phyloP scores from a whole-genome alignment of 2,113 vertebrate species.

The Excalfactoria chinensis region DNA sequence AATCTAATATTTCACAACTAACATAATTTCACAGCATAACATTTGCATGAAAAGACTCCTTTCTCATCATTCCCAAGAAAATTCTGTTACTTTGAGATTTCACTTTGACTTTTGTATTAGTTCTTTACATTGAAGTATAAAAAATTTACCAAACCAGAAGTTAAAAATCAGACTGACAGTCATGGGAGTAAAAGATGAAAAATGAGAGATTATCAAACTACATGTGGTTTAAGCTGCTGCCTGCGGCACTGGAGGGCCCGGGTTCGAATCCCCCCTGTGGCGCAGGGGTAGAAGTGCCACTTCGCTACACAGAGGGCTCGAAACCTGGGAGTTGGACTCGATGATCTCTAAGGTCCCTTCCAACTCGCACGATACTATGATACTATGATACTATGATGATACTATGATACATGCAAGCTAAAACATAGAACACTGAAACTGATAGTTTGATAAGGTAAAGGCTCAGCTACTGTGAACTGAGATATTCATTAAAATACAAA shows the following conservation, averaged over 20 bases:
- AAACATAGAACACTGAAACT: background rate
- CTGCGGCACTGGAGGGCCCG: no score
- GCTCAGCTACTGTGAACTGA: background rate
- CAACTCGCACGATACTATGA: no score
- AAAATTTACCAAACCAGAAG: background rate
- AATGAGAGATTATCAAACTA: background rate
- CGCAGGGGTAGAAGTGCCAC: no score
- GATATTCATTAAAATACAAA: background rate
- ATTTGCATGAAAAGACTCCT: background rate
- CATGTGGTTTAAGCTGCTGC: no score
- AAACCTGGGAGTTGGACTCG: no score
- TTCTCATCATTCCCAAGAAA: background rate
- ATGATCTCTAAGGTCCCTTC: no score
- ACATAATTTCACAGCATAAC: background rate
- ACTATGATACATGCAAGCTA: rapidly evolving
- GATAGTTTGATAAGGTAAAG: background rate
- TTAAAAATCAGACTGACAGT: background rate
- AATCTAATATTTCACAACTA: background rate
- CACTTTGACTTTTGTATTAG: background rate
- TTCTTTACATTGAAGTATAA: background rate
- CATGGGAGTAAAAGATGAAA: background rate
- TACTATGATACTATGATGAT: no score
- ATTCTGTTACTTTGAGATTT: background rate
- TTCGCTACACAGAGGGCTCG: no score
- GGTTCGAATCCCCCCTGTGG: no score